Percentiles rank a stretch among this genome's conserved stretches.
Evolutionary conservation across 2,797 vertebrate genomes (phyloP).

Genomic region (Hypotaenidia philippensis): DNA sequence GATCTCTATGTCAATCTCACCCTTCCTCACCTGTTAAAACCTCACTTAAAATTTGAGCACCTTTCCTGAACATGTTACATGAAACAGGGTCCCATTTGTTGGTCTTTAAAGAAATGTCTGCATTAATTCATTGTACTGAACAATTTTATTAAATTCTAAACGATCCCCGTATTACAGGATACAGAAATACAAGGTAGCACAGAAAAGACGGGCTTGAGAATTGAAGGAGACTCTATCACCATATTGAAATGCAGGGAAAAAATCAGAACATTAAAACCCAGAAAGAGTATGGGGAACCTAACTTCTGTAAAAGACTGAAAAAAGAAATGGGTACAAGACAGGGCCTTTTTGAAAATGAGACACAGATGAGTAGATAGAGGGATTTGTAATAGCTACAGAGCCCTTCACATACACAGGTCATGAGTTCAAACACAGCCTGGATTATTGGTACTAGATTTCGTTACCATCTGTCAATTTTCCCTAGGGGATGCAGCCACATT

Average conservation of each 20-base stretch:
- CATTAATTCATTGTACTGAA: not conserved
- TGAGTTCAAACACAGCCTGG: constrained; percentile 42
- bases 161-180: not conserved
- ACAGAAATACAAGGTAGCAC: not conserved
- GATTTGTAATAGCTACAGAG: constrained; percentile 37
- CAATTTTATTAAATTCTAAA: not conserved
- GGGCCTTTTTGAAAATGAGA: constrained; percentile 17
- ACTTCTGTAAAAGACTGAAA: not conserved
- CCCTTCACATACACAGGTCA: constrained; percentile 39
- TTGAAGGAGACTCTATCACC: not conserved
- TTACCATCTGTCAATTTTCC: constrained; percentile 61
- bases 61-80: not conserved
- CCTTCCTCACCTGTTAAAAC: not conserved
- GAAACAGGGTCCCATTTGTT: not conserved
- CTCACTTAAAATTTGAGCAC: not conserved
- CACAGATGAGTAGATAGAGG: constrained; percentile 28
- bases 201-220: not conserved
- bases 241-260: not conserved
- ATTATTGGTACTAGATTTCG: constrained; percentile 46
- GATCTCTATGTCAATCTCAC: not conserved
- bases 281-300: not conserved
- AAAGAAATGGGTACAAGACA: not conserved
- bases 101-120: not conserved
- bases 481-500: not conserved
- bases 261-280: not conserved